These are phyloP conservation scores for Agelas oroides DNA, from an alignment of 37 sponge, comb jelly and placozoan genomes.

Conservation along the genomic window DNA sequence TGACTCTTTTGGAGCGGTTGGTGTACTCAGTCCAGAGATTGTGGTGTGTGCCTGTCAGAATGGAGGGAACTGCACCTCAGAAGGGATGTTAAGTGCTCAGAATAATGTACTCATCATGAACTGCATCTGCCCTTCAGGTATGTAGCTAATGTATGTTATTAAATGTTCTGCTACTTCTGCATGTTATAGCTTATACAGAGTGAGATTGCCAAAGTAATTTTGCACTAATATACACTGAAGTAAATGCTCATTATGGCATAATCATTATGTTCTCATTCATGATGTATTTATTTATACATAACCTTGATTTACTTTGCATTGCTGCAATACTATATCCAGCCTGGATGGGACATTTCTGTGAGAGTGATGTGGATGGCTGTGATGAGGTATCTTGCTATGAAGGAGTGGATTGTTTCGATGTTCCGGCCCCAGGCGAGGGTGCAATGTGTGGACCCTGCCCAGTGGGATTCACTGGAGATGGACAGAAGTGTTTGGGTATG, in stretches of 20 bases:
- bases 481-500: constrained; percentile 21
- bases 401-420: constrained; percentile 23
- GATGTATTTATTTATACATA: no score
- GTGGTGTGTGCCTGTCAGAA: constrained; percentile 41
- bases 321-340: no score
- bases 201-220: no score
- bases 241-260: no score
- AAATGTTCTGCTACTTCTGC: no score
- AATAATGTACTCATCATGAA: not conserved
- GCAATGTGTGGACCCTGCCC: constrained; percentile 28
- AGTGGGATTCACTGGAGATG: not conserved
- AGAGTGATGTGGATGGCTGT: constrained; percentile 18
- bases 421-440: constrained; percentile 11
- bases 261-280: no score
- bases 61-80: constrained; percentile 42
- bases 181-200: no score
- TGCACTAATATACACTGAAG: no score
- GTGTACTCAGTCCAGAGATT: not conserved
- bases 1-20: constrained; percentile 2
- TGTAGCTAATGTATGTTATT: no score
- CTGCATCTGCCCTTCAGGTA: constrained; percentile 5
- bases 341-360: constrained; percentile 14
- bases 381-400: not conserved
- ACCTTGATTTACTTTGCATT: no score
- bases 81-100: not conserved